Conservation (phyloP, 2,888 invertebrate species). For the Petrophora chlorosata region DNA sequence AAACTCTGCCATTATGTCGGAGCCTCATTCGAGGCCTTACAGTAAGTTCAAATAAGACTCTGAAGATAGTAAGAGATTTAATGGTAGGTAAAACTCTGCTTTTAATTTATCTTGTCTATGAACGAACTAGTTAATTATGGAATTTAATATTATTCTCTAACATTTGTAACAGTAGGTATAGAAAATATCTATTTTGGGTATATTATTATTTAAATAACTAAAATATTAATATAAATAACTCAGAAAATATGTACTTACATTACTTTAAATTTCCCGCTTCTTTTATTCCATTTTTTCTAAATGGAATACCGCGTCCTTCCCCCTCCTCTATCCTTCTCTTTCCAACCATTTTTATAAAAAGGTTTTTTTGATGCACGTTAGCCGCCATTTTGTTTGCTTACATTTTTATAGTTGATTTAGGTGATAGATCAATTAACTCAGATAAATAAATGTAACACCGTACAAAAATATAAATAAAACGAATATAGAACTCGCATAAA, state of each 20-base stretch:
- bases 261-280: slow-evolving; percentile 54
- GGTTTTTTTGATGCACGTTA: slow-evolving; percentile 54
- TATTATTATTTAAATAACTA: too few species aligned
- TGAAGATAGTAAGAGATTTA: too few species aligned
- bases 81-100: too few species aligned
- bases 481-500: not conserved
- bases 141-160: too few species aligned
- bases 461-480: not conserved
- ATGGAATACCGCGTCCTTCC: slow-evolving; percentile 72
- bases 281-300: slow-evolving; percentile 51
- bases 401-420: slow-evolving; percentile 1
- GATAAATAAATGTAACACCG: not conserved
- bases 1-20: too few species aligned
- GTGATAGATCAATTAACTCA: not conserved
- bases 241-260: not conserved
- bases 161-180: too few species aligned
- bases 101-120: too few species aligned
- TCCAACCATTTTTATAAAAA: slow-evolving; percentile 66
- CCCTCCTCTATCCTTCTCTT: slow-evolving; percentile 67
- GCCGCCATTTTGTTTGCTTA: slow-evolving; percentile 37
- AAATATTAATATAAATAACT: too few species aligned
- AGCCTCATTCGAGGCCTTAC: too few species aligned
- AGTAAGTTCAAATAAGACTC: too few species aligned
- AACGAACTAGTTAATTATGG: too few species aligned
- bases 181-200: too few species aligned